Evolutionary conservation across 2,113 vertebrate species (phyloP), one percentile per base, ranked within the genome.

Genomic region (Peromyscus polionotus): DNA sequence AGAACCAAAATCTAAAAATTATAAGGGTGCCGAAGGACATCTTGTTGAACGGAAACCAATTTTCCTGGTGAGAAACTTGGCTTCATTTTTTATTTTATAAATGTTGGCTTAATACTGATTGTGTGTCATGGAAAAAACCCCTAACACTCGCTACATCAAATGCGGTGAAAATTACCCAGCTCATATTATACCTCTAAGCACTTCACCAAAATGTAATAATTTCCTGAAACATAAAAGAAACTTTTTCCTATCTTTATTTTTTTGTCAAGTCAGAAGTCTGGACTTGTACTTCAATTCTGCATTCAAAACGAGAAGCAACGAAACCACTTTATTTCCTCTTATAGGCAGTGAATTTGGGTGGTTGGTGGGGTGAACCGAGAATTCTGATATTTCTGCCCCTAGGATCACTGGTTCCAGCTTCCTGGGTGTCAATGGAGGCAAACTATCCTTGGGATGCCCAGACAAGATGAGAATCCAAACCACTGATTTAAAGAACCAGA

Each of bases 11-110:
- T 85, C 83, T 94, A 93, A 97, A 93, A 94, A 97, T 97, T 97
- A 97, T 93, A 97, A 96, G 68, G 88, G 93, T 97, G 96, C 97
- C 80, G 39, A 91, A 95, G 97, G 97, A 97, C 80, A 97, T 98
- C 95, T 97, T 97, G 95, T 97, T 97, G 97, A 98, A 97, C 0
- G 61, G 93, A 98, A 98, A 98, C 97, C 97, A 98, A 97, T 98
- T 98, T 98, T 97, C 97, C 96, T 93, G 96, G 94, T 97, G 96
- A 97, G 97, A 98, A 98, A 97, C 86, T 91, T 97, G 88, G 95
- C 95, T 97, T 97, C 96, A 94, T 98, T 96, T 97, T 97, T 98
- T 97, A 95, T 97, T 98, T 98, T 98, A 97, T 97, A 98, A 98
- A 97, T 93, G 95, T 96, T 98, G 95, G 95, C 67, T 96, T 98